These are phyloP conservation scores for Mico argentatus DNA, from an alignment of 2,797 vertebrate species.

Conservation along the genomic window DNA sequence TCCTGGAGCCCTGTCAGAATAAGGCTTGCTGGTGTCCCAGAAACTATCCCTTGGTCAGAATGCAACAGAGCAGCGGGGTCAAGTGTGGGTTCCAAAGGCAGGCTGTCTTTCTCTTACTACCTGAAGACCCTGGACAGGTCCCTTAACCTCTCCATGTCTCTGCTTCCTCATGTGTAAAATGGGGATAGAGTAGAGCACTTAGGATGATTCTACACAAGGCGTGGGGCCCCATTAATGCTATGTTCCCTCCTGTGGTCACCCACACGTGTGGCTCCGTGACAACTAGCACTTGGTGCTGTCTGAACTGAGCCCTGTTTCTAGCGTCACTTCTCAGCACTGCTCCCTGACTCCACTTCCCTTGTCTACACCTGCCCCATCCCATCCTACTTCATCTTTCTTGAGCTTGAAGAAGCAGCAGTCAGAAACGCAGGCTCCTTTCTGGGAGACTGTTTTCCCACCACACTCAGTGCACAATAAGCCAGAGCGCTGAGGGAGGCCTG, in stretches of 20 bases:
- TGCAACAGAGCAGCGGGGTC: neutral
- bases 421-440: neutral
- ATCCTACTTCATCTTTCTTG: neutral
- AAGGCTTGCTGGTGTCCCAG: neutral
- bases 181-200: neutral
- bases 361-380: neutral
- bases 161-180: neutral
- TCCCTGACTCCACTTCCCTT: neutral
- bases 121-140: neutral
- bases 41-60: neutral
- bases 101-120: neutral
- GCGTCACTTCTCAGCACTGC: too few species aligned
- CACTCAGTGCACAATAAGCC: accelerated
- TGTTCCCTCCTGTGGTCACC: neutral
- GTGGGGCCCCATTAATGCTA: neutral
- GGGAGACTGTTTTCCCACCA: neutral
- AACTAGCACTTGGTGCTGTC: neutral
- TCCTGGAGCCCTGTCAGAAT: neutral
- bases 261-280: accelerated
- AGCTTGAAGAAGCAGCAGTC: neutral
- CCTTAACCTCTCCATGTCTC: neutral
- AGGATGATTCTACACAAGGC: neutral
- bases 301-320: too few species aligned
- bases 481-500: neutral
- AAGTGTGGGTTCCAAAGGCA: neutral